A percentile compares a stretch with the other conserved stretches of the same genome.
These are phyloP conservation scores for Cephus sareptanus DNA, from an alignment of 2,888 invertebrate genomes.

Conservation along the genomic window DNA sequence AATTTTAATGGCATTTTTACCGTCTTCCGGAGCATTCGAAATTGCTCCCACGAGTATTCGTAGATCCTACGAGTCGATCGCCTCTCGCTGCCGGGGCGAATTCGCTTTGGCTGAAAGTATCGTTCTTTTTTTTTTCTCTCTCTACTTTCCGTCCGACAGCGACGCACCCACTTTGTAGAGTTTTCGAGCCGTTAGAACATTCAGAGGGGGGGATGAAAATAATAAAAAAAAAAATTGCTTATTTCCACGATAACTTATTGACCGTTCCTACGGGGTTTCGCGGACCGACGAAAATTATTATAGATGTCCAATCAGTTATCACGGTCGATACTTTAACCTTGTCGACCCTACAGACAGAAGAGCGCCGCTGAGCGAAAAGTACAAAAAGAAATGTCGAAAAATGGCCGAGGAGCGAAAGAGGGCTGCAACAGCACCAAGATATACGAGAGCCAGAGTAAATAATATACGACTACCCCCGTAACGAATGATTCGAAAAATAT, in stretches of 20 bases:
- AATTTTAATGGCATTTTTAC: slow-evolving; percentile 57
- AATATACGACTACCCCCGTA: slow-evolving; percentile 45
- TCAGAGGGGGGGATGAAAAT: not conserved
- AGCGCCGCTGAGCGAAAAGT: slow-evolving; percentile 6
- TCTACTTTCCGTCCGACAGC: not conserved
- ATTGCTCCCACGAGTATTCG: slow-evolving; percentile 43
- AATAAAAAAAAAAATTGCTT: not conserved
- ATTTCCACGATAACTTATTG: not conserved
- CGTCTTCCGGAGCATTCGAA: slow-evolving; percentile 38
- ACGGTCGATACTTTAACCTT: slow-evolving; percentile 36
- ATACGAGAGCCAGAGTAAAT: slow-evolving; percentile 43
- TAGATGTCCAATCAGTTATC: slow-evolving; percentile 23
- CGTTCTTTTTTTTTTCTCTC: slow-evolving; percentile 5
- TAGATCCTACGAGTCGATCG: not conserved
- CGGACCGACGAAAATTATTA: not conserved
- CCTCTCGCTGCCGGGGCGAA: not conserved
- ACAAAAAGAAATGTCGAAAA: slow-evolving; percentile 13
- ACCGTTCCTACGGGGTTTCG: not conserved
- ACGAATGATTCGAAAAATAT: slow-evolving; percentile 44
- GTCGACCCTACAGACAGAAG: not conserved
- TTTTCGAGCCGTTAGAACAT: slow-evolving; percentile 6
- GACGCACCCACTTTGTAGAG: slow-evolving; percentile 1
- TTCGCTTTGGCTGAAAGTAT: slow-evolving; percentile 13
- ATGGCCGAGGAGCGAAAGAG: slow-evolving; percentile 16
- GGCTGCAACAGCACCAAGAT: slow-evolving; percentile 15